Evolutionary conservation across 2,888 invertebrate species (phyloP).

Genomic region (Anaspis maculata): DNA sequence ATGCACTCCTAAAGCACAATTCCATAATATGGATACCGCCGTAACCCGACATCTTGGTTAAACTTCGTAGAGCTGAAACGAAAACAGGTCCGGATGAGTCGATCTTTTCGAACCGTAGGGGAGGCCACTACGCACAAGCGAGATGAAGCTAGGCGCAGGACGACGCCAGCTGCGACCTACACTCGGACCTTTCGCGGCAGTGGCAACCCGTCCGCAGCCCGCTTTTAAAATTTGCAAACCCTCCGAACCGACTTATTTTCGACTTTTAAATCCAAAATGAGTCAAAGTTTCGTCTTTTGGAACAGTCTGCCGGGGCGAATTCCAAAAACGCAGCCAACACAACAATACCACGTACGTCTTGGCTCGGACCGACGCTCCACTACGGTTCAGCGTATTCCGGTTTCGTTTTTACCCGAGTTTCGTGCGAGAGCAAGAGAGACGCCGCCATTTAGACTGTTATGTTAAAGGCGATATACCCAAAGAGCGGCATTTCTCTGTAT

Average conservation of each 20-base stretch:
- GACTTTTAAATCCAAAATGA: too few relatives aligned
- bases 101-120: conserved; percentile 38
- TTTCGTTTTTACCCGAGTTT: conserved; percentile 24
- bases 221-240: conserved; percentile 2
- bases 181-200: conserved; percentile 18
- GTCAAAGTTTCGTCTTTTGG: too few relatives aligned
- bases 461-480: conserved; percentile 34
- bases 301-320: too few relatives aligned
- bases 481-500: background rate
- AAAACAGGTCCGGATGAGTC: conserved; percentile 45
- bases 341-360: conserved; percentile 12
- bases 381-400: conserved; percentile 26
- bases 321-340: conserved; percentile 6
- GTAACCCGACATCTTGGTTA: conserved; percentile 41
- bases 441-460: conserved; percentile 33
- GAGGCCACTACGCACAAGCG: conserved; percentile 26
- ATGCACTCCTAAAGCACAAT: conserved; percentile 32
- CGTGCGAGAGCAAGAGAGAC: conserved; percentile 28
- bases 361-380: conserved; percentile 7
- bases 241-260: too few relatives aligned
- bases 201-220: conserved; percentile 1
- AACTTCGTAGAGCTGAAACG: conserved; percentile 36
- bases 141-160: conserved; percentile 20
- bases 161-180: conserved; percentile 27
- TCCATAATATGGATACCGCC: conserved; percentile 35